Conservation (phyloP, 92 coral and sea anemone species). For the Phymanthus crucifer region DNA sequence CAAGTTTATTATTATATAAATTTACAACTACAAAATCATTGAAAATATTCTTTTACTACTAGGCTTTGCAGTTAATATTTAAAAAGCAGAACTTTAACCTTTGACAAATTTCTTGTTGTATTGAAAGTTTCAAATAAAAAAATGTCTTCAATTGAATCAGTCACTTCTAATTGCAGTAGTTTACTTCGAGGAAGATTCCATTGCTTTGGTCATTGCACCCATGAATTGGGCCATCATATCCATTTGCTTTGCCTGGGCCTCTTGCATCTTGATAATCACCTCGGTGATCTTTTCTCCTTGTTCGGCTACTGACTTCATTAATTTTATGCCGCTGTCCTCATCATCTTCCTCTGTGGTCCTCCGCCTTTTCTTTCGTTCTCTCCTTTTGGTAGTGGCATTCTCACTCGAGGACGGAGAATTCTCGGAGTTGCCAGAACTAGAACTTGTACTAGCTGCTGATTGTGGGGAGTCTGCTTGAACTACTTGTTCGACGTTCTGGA, state of each 20-base stretch:
- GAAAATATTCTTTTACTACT: neutral
- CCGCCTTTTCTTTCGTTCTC: neutral
- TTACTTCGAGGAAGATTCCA: conserved; percentile 3
- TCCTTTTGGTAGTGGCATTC: neutral
- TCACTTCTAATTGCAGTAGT: neutral
- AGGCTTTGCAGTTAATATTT: neutral
- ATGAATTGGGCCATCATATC: conserved; percentile 54
- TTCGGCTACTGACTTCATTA: neutral
- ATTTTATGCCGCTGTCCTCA: neutral
- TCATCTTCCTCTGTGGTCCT: neutral
- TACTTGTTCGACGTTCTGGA: conserved; percentile 3
- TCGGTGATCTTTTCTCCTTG: conserved; percentile 49
- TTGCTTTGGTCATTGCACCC: conserved; percentile 44
- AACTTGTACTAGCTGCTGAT: neutral
- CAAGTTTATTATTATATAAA: neutral
- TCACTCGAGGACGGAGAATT: neutral
- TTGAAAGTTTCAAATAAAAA: neutral
- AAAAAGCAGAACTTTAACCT: neutral
- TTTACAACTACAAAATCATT: neutral
- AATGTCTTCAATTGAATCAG: neutral
- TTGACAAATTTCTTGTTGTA: neutral
- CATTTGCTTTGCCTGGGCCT: conserved; percentile 42
- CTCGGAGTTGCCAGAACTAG: neutral
- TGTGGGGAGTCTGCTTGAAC: neutral
- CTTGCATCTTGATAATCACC: conserved; percentile 39